Base-by-base conservation (phyloP, 2,888 invertebrate genomes). In the Ophioninae sp. region DNA sequence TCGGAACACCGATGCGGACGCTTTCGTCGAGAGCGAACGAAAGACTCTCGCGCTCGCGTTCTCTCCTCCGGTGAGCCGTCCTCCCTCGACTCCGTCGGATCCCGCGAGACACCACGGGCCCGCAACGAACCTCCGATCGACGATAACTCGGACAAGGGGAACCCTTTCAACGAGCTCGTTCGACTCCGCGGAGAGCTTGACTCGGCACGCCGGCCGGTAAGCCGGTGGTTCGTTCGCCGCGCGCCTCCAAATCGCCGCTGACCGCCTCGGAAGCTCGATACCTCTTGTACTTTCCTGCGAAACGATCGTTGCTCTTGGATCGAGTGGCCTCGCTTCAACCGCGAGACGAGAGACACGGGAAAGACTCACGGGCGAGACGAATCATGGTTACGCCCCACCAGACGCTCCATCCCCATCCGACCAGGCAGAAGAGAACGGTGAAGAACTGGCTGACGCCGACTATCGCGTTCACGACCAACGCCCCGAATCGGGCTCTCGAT, bases 371-470 rank as follows among this genome's bases (percentile, higher is more conserved):
- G 84, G 99, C 96, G 89, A 97, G 95, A 90, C 96, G 96, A 85
- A 99, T 93, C 96, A 99, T 97, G 90, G 98, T 97, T 87, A 98
- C 96, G 2, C 99, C 99, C 99, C 99, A 99, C 96, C 98, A 98
- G 86, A 99, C 96, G 83, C 98, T 98, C 99, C 99, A 99, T 87
- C 99, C 98, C 99, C 99, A 99, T 21, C 99, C 97, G 61, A 98
- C 98, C 75, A 98, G 95, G 90, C 99, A 97, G 94, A 99, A 99
- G 76, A 98, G 95, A 75, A 99, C 97, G 37, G 98, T 98, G 94
- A 98, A 98, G 89, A 98, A 94, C 93, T 99, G 99, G 21, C 97
- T 96, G 79, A 96, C 94, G 0, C 98, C 98, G 80, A 99, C 97
- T 87, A 98, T 93, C 56, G 96, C 93, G 93, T 99, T 97, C 83